Evolutionary conservation across 2,797 vertebrate genomes (phyloP).

Genomic region (Hyperoplus immaculatus): DNA sequence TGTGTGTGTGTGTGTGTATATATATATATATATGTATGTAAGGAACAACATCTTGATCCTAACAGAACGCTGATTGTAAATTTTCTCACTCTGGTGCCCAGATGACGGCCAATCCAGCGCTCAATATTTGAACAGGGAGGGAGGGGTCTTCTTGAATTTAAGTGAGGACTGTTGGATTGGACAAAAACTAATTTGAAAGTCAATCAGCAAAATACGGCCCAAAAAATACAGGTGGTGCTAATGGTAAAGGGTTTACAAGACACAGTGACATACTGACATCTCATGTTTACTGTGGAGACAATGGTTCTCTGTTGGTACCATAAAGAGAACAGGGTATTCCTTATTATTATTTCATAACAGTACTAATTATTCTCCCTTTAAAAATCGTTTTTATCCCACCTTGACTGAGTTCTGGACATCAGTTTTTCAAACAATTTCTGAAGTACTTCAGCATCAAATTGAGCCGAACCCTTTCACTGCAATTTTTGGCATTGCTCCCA

Average conservation of each 20-base stretch:
- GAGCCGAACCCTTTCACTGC: too few relatives aligned
- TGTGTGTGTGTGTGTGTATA: too few relatives aligned
- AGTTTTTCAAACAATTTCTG: too few relatives aligned
- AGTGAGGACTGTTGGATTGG: slow-evolving; percentile 30
- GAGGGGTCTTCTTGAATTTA: slow-evolving; percentile 29
- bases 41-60: slow-evolving; percentile 18
- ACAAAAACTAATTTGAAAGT: slow-evolving; percentile 32
- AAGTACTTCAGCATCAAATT: too few relatives aligned
- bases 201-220: slow-evolving; percentile 21
- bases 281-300: slow-evolving; percentile 16
- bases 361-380: slow-evolving; percentile 13
- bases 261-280: slow-evolving; percentile 26
- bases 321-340: slow-evolving; percentile 33
- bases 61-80: slow-evolving; percentile 57
- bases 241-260: slow-evolving; percentile 21
- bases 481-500: too few relatives aligned
- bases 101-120: slow-evolving; percentile 48
- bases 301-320: slow-evolving; percentile 21
- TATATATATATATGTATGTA: too few relatives aligned
- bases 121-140: slow-evolving; percentile 50
- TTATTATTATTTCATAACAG: slow-evolving; percentile 15
- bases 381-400: slow-evolving; percentile 16
- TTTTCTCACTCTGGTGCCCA: slow-evolving; percentile 59
- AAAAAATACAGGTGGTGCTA: slow-evolving; percentile 19
- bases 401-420: too few relatives aligned